Evolutionary conservation across 2,888 invertebrate species (phyloP).

Genomic region (Agriopis leucophaearia): DNA sequence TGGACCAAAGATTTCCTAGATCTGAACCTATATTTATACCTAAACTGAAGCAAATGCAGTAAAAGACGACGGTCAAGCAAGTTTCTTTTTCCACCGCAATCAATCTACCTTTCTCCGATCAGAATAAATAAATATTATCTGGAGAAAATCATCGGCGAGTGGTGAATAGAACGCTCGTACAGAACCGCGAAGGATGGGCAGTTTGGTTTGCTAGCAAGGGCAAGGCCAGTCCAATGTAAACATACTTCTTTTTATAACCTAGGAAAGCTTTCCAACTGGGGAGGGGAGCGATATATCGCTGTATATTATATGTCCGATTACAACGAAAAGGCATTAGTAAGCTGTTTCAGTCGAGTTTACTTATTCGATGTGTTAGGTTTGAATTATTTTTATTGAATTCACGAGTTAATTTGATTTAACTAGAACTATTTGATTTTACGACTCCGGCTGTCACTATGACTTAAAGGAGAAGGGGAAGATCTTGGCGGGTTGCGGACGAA

Average conservation of each 20-base stretch:
- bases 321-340: slow-evolving; percentile 28
- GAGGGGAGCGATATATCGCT: slow-evolving; percentile 21
- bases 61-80: slow-evolving; percentile 9
- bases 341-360: background rate
- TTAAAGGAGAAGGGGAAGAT: too few relatives aligned
- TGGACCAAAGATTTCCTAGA: background rate
- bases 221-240: slow-evolving; percentile 38
- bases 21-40: slow-evolving; percentile 6
- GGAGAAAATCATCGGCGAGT: slow-evolving; percentile 20
- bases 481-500: too few relatives aligned
- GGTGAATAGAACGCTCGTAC: slow-evolving; percentile 24
- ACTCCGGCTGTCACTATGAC: too few relatives aligned
- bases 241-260: slow-evolving; percentile 31
- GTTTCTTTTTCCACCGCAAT: slow-evolving; percentile 10
- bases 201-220: slow-evolving; percentile 27
- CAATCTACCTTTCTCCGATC: slow-evolving; percentile 11
- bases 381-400: too few relatives aligned
- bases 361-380: background rate
- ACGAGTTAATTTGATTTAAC: too few relatives aligned
- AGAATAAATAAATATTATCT: slow-evolving; percentile 22
- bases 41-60: slow-evolving; percentile 1
- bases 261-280: slow-evolving; percentile 14
- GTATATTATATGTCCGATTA: slow-evolving; percentile 20
- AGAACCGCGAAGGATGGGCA: slow-evolving; percentile 14
- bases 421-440: too few relatives aligned